These are phyloP conservation scores for Acholoe squamosa DNA, from an alignment of 2,888 invertebrate genomes.

Conservation along the genomic window DNA sequence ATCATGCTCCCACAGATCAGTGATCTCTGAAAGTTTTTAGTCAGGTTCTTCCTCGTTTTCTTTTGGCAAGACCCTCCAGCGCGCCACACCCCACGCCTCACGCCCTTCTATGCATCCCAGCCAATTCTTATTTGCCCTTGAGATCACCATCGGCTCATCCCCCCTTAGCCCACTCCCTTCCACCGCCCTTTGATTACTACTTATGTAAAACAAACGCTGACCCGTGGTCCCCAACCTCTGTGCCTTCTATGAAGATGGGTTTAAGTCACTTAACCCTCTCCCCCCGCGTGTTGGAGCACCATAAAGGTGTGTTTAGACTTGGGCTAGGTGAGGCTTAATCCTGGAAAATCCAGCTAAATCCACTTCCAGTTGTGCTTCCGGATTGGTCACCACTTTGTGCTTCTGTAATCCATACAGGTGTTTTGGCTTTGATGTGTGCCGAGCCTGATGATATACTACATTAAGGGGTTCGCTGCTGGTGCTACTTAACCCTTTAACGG, in stretches of 20 bases:
- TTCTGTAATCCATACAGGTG: background rate
- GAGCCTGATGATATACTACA: background rate
- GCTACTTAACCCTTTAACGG: no score
- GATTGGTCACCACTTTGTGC: background rate
- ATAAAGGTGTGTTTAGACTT: conserved; percentile 23
- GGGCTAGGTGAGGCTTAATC: background rate
- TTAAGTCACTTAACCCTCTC: background rate
- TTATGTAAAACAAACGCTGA: conserved; percentile 33
- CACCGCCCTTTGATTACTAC: background rate
- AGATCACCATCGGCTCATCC: conserved; percentile 35
- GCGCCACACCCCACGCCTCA: background rate
- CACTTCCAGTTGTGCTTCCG: conserved; percentile 29
- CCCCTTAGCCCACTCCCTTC: background rate
- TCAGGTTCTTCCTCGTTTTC: no score
- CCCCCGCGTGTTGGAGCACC: background rate
- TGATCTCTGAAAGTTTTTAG: no score
- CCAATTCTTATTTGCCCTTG: background rate
- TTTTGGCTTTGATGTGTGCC: conserved; percentile 26
- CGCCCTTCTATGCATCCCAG: background rate
- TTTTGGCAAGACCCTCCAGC: no score
- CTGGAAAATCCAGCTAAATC: background rate
- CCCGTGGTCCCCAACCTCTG: background rate
- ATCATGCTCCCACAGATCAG: no score
- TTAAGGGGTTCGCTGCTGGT: background rate
- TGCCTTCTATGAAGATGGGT: background rate